These are phyloP conservation scores for Exephanes ischioxanthus DNA, from an alignment of 2,888 invertebrate genomes.

Conservation along the genomic window DNA sequence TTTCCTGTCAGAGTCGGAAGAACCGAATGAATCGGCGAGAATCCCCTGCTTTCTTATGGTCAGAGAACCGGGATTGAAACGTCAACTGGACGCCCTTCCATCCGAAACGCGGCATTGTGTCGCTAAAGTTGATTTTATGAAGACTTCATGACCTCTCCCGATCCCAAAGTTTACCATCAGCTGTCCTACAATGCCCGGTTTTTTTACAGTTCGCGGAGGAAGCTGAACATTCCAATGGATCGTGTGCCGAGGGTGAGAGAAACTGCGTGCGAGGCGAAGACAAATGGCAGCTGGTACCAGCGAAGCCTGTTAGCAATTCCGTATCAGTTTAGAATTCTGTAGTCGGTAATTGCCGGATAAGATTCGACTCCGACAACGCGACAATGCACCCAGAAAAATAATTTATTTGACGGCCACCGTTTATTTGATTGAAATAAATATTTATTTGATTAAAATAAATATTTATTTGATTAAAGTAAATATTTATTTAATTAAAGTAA, in stretches of 20 bases:
- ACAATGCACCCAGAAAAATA: too few species aligned
- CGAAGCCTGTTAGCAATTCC: too few species aligned
- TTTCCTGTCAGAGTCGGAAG: conserved; percentile 39
- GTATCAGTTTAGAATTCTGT: too few species aligned
- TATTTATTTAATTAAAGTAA: too few species aligned
- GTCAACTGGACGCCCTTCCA: conserved; percentile 74
- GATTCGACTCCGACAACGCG: too few species aligned
- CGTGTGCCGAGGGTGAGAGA: not conserved
- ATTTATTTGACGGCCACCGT: too few species aligned
- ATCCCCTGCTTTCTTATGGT: conserved; percentile 26
- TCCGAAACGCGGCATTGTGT: conserved; percentile 69
- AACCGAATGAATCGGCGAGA: conserved; percentile 29
- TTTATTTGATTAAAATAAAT: too few species aligned
- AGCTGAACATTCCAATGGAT: not conserved
- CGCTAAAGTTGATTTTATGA: conserved; percentile 80
- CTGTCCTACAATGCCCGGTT: not conserved
- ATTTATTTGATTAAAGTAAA: too few species aligned
- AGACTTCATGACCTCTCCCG: conserved; percentile 75
- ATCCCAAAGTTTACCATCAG: conserved; percentile 33
- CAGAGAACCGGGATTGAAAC: conserved; percentile 73
- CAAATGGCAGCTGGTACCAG: too few species aligned
- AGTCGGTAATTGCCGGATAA: too few species aligned
- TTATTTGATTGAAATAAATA: too few species aligned
- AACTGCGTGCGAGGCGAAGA: not conserved
- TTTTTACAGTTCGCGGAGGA: conserved; percentile 15